These are phyloP conservation scores for Chromis chromis DNA, from an alignment of 2,797 vertebrate genomes.

Conservation along the genomic window DNA sequence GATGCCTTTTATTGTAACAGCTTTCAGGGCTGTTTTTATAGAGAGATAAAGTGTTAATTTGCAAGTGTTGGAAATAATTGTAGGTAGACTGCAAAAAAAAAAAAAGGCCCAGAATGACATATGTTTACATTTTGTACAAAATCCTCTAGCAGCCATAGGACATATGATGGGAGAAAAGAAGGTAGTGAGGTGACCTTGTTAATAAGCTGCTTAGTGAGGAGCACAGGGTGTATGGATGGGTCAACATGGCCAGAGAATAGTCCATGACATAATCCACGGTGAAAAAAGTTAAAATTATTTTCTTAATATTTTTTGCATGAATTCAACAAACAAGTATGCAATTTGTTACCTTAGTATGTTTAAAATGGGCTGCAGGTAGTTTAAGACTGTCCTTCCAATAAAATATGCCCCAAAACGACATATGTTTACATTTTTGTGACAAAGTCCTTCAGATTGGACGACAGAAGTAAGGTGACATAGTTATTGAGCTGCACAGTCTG, in stretches of 20 bases:
- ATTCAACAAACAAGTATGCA: too few species aligned
- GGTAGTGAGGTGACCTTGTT: not conserved
- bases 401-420: too few species aligned
- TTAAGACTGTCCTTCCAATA: not conserved
- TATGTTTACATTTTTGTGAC: not conserved
- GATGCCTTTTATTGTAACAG: conserved; percentile 18
- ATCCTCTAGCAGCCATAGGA: too few species aligned
- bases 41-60: conserved; percentile 3
- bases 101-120: too few species aligned
- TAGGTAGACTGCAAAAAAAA: not conserved
- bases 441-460: not conserved
- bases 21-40: conserved; percentile 2
- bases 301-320: too few species aligned
- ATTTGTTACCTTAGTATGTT: too few species aligned
- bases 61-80: not conserved
- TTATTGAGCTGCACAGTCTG: not conserved
- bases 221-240: too few species aligned
- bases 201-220: not conserved
- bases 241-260: too few species aligned
- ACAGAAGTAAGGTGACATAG: conserved; percentile 1
- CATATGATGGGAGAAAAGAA: not conserved
- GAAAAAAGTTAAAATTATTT: too few species aligned
- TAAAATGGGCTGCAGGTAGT: not conserved
- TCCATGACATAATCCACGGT: too few species aligned
- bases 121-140: not conserved